Evolutionary conservation across 2,797 vertebrate species (phyloP), one percentile per base, ranked within the genome.

Genomic region (Anomalospiza imberbis): DNA sequence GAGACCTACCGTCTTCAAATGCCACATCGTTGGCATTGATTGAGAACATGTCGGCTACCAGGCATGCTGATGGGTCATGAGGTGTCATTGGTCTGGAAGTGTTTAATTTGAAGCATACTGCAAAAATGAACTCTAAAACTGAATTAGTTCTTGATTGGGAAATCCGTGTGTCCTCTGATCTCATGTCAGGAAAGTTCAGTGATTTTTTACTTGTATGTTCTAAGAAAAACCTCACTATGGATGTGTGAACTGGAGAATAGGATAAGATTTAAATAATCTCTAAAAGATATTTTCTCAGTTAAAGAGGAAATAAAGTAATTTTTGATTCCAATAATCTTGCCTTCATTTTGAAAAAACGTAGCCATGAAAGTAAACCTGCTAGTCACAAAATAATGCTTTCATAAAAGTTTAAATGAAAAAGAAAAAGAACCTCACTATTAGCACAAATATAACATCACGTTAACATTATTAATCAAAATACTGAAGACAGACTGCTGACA

Each of bases 381-480:
- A 36, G 22, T 58, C 29, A 42, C 44, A 81, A 75, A 42, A 7
- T 25, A 68, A 60, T 60, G 38, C 26, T 73, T 93, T 72, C 9
- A 38, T 70, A 29, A 54, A 48, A 55, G 34, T 76, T 82, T 45
- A 61, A 36, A 62, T 65, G 34, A 5, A 50, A 72, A 65, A 58
- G 19, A 45, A 57, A 26, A 21, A 38, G 22, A 32, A 1, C 0
- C 10, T 17, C 17, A 40, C 24, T 55, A 29, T 61, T 86, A 85
- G 28, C 50, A 79, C 57, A 67, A 67, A 60, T 85, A 63, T 16
- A 72, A 45, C 70, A 93, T 29, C 15, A 18, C 0, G 0, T 78
- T 90, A 82, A 58, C 36, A 17, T 79, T 78, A 81, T 89, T 88
- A 88, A 86, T 94, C 66, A 92, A 74, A 94, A 72, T 55, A 31